Evolutionary conservation across 2,113 vertebrate genomes (phyloP).

Genomic region (Emydocephalus ijimae): DNA sequence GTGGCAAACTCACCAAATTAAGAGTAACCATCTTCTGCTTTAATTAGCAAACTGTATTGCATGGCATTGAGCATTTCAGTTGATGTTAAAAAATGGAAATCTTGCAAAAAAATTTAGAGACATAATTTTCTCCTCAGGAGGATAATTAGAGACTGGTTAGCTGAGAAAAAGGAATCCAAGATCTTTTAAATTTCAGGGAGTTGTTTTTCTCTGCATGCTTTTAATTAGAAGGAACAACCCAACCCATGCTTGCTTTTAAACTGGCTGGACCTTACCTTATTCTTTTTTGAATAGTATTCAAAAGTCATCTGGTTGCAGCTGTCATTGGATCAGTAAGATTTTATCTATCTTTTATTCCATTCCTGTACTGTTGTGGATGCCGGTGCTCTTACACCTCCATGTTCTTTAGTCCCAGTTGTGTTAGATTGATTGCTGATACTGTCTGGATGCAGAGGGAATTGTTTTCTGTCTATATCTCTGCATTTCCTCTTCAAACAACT

Average conservation of each 20-base stretch:
- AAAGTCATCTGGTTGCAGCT: neutral
- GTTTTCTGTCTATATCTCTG: neutral
- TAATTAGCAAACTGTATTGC: neutral
- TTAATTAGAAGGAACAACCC: neutral
- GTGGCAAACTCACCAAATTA: conserved; percentile 48
- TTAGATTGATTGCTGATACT: neutral
- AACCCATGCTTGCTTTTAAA: neutral
- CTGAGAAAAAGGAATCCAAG: neutral
- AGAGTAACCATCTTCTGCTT: conserved; percentile 18
- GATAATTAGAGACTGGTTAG: neutral
- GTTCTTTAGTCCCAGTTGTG: neutral
- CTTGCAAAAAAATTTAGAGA: neutral
- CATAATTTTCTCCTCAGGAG: neutral
- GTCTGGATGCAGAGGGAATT: neutral
- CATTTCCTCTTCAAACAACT: neutral
- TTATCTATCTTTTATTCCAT: neutral
- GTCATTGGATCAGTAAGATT: neutral
- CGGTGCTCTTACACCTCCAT: neutral
- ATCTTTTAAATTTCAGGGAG: neutral
- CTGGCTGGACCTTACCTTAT: neutral
- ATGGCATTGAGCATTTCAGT: fast-evolving
- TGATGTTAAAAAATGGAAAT: neutral
- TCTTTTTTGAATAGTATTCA: neutral
- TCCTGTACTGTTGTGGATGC: neutral
- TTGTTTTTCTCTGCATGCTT: neutral